Evolutionary conservation across 1,140 invertebrate species (phyloP), one percentile per base, ranked within the genome.

Genomic region (Phortica variegata): DNA sequence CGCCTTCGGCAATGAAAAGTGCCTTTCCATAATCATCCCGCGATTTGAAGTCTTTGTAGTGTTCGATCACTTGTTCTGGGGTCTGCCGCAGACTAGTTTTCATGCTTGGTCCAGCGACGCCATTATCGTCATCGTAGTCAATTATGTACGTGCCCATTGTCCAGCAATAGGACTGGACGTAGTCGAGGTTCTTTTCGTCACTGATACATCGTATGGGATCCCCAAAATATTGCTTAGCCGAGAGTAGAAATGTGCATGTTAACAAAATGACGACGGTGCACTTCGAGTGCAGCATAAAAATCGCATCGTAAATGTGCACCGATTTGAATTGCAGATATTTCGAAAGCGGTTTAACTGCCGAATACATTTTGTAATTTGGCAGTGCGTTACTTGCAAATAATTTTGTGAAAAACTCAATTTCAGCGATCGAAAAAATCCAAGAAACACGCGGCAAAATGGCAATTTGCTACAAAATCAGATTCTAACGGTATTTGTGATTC

Each of bases 131-230:
- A 18, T 77, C 71, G 47, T 81, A 78, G 49, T 77, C 76, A 3
- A 86, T 58, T 0, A 85, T 87, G 58, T 85, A 89, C 1, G 87
- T 90, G 38, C 87, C 85, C 61, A 86, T 82, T 31, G 88, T 87
- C 87, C 86, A 90, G 73, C 88, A 91, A 59, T 84, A 89, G 16
- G 82, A 83, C 51, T 89, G 84, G 29, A 89, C 80, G 23, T 84
- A 80, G 51, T 86, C 79, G 52, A 77, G 77, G 18, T 78, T 62
- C 15, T 58, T 54, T 32, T 79, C 75, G 12, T 79, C 79, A 7
- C 71, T 69, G 57, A 86, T 81, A 52, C 86, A 87, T 42, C 84
- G 77, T 6, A 88, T 85, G 0, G 85, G 85, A 58, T 86, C 83
- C 1, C 85, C 85, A 36, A 89, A 86, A 61, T 86, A 87, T 65